phyloP scores from a whole-genome alignment of 2,888 invertebrate species.

The Ophioninae sp. region DNA sequence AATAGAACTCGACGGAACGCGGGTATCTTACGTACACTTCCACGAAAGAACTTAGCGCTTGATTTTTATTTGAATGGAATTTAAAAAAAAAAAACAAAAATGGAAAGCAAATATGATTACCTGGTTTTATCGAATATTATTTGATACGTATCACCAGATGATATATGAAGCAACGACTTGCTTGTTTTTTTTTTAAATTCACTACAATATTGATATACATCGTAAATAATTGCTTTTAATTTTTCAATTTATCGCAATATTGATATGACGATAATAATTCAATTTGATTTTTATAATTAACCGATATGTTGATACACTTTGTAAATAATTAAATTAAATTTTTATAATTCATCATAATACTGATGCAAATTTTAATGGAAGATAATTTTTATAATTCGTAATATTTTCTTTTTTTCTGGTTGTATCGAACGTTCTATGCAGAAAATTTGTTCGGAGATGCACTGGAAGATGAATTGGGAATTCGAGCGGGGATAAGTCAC shows the following conservation, averaged over 20 bases:
- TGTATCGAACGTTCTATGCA: background rate
- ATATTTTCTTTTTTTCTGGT: too few species aligned
- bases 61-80: background rate
- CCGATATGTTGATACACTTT: too few species aligned
- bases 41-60: background rate
- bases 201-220: too few species aligned
- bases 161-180: constrained; percentile 23
- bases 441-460: background rate
- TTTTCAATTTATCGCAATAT: too few species aligned
- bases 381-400: too few species aligned
- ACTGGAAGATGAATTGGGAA: background rate
- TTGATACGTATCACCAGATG: background rate
- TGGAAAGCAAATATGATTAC: background rate
- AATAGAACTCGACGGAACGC: background rate
- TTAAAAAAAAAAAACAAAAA: constrained; percentile 8
- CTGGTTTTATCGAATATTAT: constrained; percentile 2
- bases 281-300: too few species aligned
- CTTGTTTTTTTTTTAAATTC: too few species aligned
- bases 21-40: constrained; percentile 7
- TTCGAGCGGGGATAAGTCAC: background rate
- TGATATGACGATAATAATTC: too few species aligned
- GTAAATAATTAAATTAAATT: too few species aligned
- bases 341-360: too few species aligned
- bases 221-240: too few species aligned
- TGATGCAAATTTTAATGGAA: too few species aligned